Conservation (phyloP, 2,113 vertebrate genomes). For the Catharus minimus region DNA sequence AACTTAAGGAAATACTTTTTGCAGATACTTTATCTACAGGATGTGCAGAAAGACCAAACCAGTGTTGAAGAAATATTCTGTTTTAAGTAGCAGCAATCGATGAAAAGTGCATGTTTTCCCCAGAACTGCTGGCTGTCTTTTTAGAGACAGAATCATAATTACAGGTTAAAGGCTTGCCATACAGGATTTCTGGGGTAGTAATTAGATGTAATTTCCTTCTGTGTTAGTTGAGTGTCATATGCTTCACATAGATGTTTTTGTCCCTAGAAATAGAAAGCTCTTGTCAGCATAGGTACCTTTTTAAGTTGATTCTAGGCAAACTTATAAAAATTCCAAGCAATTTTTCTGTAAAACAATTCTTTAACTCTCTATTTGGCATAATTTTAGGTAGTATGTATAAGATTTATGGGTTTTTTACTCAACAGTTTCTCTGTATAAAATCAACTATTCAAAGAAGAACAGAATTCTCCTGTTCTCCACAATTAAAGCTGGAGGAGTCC, state of each 20-base stretch:
- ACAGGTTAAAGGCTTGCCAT: not conserved
- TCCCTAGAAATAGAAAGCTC: not conserved
- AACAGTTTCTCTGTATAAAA: not conserved
- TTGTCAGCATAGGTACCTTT: not conserved
- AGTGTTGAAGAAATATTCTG: not conserved
- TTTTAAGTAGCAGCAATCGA: not conserved
- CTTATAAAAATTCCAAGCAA: not conserved
- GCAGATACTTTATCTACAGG: not conserved
- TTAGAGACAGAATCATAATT: not conserved
- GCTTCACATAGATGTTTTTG: not conserved
- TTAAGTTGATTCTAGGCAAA: not conserved
- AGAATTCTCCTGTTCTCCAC: not conserved
- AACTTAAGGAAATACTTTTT: not conserved
- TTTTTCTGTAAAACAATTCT: not conserved
- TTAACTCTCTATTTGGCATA: not conserved
- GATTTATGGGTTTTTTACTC: not conserved
- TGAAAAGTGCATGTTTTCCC: not conserved
- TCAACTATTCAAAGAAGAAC: not conserved
- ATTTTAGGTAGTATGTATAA: not conserved
- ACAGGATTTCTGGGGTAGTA: not conserved
- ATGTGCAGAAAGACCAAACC: not conserved
- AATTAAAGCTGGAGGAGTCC: not conserved
- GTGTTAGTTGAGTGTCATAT: not conserved
- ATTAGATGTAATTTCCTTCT: not conserved
- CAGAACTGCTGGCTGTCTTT: not conserved